Percentiles rank a stretch among this genome's conserved stretches.
These are phyloP conservation scores for Vicugna pacos DNA, from an alignment of 2,113 vertebrate species.

Conservation along the genomic window DNA sequence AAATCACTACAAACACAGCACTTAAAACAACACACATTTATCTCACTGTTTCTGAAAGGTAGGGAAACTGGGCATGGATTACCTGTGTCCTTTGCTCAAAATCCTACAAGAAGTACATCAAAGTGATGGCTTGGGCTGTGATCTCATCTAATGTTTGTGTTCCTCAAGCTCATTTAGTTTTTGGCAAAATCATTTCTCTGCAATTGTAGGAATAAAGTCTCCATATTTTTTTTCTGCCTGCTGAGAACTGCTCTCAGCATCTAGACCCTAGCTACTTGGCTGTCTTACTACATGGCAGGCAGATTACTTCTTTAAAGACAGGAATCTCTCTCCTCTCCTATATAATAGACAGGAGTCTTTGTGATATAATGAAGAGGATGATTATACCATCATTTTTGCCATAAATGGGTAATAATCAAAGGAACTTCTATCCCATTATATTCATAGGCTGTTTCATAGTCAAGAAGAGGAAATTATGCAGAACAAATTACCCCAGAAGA, in stretches of 20 bases:
- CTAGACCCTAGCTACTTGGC: not conserved
- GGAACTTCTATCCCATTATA: not conserved
- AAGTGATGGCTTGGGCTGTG: not conserved
- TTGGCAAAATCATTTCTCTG: not conserved
- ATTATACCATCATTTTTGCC: not conserved
- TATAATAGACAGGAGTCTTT: not conserved
- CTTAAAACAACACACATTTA: not conserved
- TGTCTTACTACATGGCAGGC: not conserved
- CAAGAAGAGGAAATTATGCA: not conserved
- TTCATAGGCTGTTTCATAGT: not conserved
- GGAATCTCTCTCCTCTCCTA: not conserved
- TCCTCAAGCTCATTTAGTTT: not conserved
- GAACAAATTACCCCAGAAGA: accelerated
- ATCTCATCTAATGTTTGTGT: not conserved
- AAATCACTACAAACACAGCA: not conserved
- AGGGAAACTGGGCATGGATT: no score
- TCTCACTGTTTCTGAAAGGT: not conserved
- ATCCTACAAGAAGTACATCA: not conserved
- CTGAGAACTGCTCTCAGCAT: not conserved
- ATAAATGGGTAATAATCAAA: not conserved
- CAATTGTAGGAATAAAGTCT: not conserved
- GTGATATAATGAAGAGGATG: not conserved
- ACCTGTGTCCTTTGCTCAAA: not conserved
- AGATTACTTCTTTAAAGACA: not conserved
- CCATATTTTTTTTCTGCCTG: not conserved